Conservation (phyloP, 2,888 invertebrate species). For the Caradrina clavipalpis region DNA sequence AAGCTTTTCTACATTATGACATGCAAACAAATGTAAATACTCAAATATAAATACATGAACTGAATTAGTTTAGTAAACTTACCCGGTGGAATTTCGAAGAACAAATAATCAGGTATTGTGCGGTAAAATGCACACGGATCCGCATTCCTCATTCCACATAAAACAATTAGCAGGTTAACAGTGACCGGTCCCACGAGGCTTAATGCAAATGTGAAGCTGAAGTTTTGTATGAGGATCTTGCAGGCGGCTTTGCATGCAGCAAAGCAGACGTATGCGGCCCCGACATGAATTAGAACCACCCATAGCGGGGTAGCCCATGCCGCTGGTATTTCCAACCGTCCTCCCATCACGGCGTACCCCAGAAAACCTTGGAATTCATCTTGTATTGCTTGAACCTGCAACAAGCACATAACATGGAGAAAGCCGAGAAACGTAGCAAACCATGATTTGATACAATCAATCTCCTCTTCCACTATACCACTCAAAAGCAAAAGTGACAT, state of each 20-base stretch:
- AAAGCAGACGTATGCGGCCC: constrained; percentile 92
- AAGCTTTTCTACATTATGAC: too few species aligned
- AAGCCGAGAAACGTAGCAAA: neutral
- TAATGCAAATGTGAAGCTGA: constrained; percentile 96
- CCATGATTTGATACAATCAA: neutral
- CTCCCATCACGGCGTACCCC: constrained; percentile 80
- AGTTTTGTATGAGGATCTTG: constrained; percentile 96
- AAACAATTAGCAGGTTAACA: constrained; percentile 92
- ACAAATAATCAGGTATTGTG: constrained; percentile 95
- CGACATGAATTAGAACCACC: constrained; percentile 92
- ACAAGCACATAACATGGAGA: neutral
- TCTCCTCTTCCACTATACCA: neutral
- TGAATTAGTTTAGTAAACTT: constrained; percentile 41
- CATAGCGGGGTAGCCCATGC: constrained; percentile 88
- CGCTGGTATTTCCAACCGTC: constrained; percentile 73
- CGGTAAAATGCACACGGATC: constrained; percentile 93
- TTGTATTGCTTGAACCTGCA: constrained; percentile 85
- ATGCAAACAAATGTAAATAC: too few species aligned
- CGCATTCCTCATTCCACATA: constrained; percentile 92
- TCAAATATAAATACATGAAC: neutral
- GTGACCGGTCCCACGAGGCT: constrained; percentile 94
- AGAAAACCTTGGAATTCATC: constrained; percentile 79
- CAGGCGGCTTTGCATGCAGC: constrained; percentile 95
- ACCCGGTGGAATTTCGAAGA: constrained; percentile 95
- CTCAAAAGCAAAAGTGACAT: neutral